Evolutionary conservation across 92 coral and sea anemone species (phyloP).

Genomic region (Micromussa lordhowensis): DNA sequence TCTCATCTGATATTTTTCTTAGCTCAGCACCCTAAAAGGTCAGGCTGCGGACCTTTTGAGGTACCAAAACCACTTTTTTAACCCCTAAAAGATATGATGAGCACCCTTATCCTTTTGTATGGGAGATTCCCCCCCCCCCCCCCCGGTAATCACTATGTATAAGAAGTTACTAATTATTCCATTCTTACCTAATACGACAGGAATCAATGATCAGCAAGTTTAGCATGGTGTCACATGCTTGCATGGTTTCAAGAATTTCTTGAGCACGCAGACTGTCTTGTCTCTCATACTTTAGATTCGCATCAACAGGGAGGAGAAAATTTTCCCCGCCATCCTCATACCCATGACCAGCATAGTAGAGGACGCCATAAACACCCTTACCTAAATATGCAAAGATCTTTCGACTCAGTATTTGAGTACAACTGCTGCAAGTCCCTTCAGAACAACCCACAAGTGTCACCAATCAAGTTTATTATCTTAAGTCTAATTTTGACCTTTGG

Average conservation of each 20-base stretch:
- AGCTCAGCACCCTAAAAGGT: too few relatives aligned
- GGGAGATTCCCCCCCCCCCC: too few relatives aligned
- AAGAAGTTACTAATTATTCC: too few relatives aligned
- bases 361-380: conserved; percentile 88
- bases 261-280: conserved; percentile 94
- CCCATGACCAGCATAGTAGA: conserved; percentile 97
- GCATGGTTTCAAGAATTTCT: conserved; percentile 93
- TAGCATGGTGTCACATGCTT: conserved; percentile 82
- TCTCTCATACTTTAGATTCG: conserved; percentile 76
- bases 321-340: conserved; percentile 96
- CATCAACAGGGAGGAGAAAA: conserved; percentile 89
- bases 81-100: too few relatives aligned
- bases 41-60: too few relatives aligned
- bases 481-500: too few relatives aligned
- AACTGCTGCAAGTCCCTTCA: not conserved
- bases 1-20: too few relatives aligned
- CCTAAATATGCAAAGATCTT: conserved; percentile 50
- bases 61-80: too few relatives aligned
- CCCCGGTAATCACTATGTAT: too few relatives aligned
- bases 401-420: not conserved
- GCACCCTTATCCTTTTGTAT: too few relatives aligned
- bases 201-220: conserved; percentile 93
- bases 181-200: conserved; percentile 82
- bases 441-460: too few relatives aligned
- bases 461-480: too few relatives aligned